Conservation (phyloP, 1,140 invertebrate species). For the Macrosteles quadrilineatus region DNA sequence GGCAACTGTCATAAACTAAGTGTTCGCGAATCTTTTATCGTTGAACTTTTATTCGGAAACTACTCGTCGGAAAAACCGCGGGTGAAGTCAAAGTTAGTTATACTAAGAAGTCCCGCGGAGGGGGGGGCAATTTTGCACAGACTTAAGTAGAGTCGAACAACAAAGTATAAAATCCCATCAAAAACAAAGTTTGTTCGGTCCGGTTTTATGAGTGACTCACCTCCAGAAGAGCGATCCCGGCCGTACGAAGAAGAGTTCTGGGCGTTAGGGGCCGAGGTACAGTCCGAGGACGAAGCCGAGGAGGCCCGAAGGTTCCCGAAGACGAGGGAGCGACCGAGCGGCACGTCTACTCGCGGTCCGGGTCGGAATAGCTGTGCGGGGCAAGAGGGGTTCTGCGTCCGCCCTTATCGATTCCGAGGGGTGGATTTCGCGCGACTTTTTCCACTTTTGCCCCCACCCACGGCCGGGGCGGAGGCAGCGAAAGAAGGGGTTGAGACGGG, state of each 20-base stretch:
- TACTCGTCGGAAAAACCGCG: slow-evolving; percentile 3
- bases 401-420: slow-evolving; percentile 40
- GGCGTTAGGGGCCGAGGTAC: not conserved
- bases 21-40: slow-evolving; percentile 5
- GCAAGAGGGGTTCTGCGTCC: slow-evolving; percentile 28
- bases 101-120: slow-evolving; percentile 4
- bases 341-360: slow-evolving; percentile 37
- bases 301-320: slow-evolving; percentile 33
- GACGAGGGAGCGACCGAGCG: slow-evolving; percentile 32
- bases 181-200: slow-evolving; percentile 33
- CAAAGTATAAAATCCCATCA: slow-evolving; percentile 37
- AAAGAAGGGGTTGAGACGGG: slow-evolving; percentile 30
- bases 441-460: slow-evolving; percentile 35
- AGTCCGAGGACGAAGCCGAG: slow-evolving; percentile 23
- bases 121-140: slow-evolving; percentile 30
- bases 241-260: slow-evolving; percentile 11
- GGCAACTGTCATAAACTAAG: slow-evolving; percentile 38
- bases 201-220: slow-evolving; percentile 23
- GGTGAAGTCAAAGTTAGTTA: slow-evolving; percentile 12
- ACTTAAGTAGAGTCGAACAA: slow-evolving; percentile 36
- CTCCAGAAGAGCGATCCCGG: slow-evolving; percentile 25
- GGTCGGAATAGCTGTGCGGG: slow-evolving; percentile 38
- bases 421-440: slow-evolving; percentile 37
- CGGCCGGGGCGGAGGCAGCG: slow-evolving; percentile 17
- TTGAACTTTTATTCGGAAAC: slow-evolving; percentile 20